These are phyloP conservation scores for Hymenopus coronatus DNA, from an alignment of 2,888 invertebrate genomes.

Conservation along the genomic window DNA sequence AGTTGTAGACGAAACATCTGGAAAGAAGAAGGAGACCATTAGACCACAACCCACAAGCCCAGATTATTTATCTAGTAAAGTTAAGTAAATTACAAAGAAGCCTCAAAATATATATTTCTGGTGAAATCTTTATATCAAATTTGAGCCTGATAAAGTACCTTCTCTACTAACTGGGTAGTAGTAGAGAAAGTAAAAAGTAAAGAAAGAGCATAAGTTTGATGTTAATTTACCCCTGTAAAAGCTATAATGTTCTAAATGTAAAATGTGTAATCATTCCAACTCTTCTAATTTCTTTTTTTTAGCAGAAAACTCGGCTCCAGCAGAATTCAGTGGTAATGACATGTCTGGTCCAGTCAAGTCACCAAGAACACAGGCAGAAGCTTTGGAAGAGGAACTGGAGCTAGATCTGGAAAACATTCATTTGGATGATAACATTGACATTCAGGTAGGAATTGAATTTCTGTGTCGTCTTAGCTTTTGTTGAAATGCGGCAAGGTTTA, in stretches of 20 bases:
- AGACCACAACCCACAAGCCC: too few species aligned
- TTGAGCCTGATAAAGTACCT: too few species aligned
- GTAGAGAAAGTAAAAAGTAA: too few species aligned
- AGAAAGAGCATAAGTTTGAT: too few species aligned
- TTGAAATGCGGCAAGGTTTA: neutral
- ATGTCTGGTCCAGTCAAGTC: constrained; percentile 41
- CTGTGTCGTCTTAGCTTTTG: neutral
- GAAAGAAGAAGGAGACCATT: too few species aligned
- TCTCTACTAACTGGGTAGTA: too few species aligned
- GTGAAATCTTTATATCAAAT: too few species aligned
- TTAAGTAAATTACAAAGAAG: too few species aligned
- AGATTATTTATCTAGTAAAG: too few species aligned
- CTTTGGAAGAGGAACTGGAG: constrained; percentile 51
- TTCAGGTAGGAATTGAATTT: constrained; percentile 52
- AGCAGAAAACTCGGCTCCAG: neutral
- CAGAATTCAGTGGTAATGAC: constrained; percentile 12
- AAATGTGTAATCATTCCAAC: neutral
- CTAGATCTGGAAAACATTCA: constrained; percentile 81
- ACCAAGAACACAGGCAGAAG: constrained; percentile 37
- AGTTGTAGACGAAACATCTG: too few species aligned
- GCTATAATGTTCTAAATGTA: neutral
- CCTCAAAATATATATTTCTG: too few species aligned
- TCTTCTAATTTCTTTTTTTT: neutral
- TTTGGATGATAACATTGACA: constrained; percentile 72
- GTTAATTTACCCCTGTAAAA: too few species aligned